These are phyloP conservation scores for Trematomus loennbergii DNA, from an alignment of 2,113 vertebrate genomes.

Conservation along the genomic window DNA sequence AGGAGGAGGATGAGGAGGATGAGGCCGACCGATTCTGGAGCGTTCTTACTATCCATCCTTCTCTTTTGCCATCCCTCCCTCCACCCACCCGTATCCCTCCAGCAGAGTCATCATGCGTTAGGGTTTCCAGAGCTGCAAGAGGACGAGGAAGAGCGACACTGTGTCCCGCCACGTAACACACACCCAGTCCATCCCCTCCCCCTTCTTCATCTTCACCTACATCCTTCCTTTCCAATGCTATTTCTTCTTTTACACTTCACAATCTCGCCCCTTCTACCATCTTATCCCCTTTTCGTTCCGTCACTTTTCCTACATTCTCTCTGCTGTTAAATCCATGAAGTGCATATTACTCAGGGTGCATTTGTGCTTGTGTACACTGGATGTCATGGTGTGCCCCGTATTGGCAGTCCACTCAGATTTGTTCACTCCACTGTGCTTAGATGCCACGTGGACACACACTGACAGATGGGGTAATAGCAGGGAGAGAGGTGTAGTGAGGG, in stretches of 20 bases:
- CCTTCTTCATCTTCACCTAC: neutral
- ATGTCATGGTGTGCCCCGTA: conserved; percentile 27
- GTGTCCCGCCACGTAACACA: conserved; percentile 18
- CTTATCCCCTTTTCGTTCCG: neutral
- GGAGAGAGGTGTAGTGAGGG: conserved; percentile 41
- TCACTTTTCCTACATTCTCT: neutral
- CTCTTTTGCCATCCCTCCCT: conserved; percentile 18
- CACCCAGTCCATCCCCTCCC: conserved; percentile 31
- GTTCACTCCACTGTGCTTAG: conserved; percentile 51
- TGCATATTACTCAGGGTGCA: neutral
- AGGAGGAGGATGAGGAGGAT: conserved; percentile 36
- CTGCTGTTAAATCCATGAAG: neutral
- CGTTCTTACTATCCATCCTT: conserved; percentile 48
- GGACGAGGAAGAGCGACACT: conserved; percentile 24
- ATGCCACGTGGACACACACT: conserved; percentile 41
- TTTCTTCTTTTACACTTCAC: neutral
- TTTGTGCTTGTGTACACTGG: conserved; percentile 15
- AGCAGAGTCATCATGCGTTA: conserved; percentile 73
- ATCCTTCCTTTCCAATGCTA: neutral
- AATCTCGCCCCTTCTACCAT: too few relatives aligned
- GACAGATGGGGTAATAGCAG: conserved; percentile 73
- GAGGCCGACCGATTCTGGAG: conserved; percentile 51
- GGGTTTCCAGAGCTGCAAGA: conserved; percentile 55
- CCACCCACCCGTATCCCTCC: conserved; percentile 54
- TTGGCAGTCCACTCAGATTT: conserved; percentile 51